Percentiles rank a stretch among this genome's conserved stretches.
phyloP scores from a whole-genome alignment of 2,797 vertebrate genomes.

The Podarcis siculus region DNA sequence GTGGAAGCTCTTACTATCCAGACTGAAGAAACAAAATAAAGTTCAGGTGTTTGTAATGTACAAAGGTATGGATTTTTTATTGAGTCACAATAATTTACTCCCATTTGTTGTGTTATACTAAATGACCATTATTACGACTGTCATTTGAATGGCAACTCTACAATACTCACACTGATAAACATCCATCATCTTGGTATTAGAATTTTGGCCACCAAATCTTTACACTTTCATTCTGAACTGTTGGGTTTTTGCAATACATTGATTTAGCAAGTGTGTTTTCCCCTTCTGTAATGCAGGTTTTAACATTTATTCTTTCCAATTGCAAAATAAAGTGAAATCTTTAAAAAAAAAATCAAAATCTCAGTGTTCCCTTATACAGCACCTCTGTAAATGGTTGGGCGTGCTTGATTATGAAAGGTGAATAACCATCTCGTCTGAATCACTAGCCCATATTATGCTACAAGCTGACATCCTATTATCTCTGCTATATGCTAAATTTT shows the following conservation, averaged over 20 bases:
- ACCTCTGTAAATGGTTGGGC: neutral
- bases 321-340: neutral
- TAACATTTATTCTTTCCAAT: neutral
- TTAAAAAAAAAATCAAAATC: too few relatives aligned
- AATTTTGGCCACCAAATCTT: slow-evolving; percentile 24
- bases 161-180: slow-evolving; percentile 15
- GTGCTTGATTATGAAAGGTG: slow-evolving; percentile 13
- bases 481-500: neutral
- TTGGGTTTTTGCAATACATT: slow-evolving; percentile 48
- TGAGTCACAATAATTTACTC: slow-evolving; percentile 1
- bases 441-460: neutral
- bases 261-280: slow-evolving; percentile 30
- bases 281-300: slow-evolving; percentile 12
- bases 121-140: neutral
- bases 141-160: slow-evolving; percentile 19
- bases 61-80: neutral
- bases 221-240: slow-evolving; percentile 47
- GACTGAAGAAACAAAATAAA: neutral
- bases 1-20: neutral
- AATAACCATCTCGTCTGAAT: slow-evolving; percentile 10
- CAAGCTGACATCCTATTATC: slow-evolving; percentile 10
- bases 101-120: slow-evolving; percentile 15
- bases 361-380: neutral
- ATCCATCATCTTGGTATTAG: slow-evolving; percentile 33
- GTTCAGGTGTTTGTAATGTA: neutral